phyloP scores from a whole-genome alignment of 2,797 vertebrate species.

The Coregonus sp. region DNA sequence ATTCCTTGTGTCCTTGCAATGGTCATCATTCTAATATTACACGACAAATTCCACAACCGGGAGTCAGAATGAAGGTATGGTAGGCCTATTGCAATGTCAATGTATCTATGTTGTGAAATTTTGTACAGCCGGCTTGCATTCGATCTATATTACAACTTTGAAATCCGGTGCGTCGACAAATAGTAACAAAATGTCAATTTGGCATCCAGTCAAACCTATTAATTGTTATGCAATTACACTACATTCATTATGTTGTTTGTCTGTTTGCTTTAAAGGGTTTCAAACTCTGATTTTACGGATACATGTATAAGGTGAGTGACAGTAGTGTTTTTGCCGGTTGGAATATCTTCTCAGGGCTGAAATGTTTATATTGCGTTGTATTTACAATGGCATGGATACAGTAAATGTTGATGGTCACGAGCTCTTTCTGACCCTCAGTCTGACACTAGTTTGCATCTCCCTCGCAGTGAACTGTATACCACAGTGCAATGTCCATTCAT shows the following conservation, averaged over 20 bases:
- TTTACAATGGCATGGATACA: constrained; percentile 5
- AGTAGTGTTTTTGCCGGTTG: constrained; percentile 22
- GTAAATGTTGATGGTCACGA: background rate
- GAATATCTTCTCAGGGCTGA: constrained; percentile 16
- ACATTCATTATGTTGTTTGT: background rate
- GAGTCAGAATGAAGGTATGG: constrained; percentile 80
- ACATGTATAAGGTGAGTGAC: constrained; percentile 5
- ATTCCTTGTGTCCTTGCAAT: constrained; percentile 72
- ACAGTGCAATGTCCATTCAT: constrained; percentile 61
- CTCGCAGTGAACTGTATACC: constrained; percentile 15
- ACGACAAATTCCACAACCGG: constrained; percentile 68
- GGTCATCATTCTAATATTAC: constrained; percentile 70
- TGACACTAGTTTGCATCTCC: constrained; percentile 30
- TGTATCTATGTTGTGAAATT: background rate
- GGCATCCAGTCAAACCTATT: background rate
- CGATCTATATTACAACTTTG: constrained; percentile 25
- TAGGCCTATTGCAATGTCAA: background rate
- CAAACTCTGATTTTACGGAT: background rate
- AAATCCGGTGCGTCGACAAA: constrained; percentile 27
- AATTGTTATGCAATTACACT: background rate
- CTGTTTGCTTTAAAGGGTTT: background rate
- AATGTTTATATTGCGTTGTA: constrained; percentile 25
- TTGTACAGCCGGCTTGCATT: background rate
- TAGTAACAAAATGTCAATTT: background rate
- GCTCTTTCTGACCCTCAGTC: background rate